Base-by-base conservation (phyloP, 1,140 invertebrate species). In the Apis dorsata region DNA sequence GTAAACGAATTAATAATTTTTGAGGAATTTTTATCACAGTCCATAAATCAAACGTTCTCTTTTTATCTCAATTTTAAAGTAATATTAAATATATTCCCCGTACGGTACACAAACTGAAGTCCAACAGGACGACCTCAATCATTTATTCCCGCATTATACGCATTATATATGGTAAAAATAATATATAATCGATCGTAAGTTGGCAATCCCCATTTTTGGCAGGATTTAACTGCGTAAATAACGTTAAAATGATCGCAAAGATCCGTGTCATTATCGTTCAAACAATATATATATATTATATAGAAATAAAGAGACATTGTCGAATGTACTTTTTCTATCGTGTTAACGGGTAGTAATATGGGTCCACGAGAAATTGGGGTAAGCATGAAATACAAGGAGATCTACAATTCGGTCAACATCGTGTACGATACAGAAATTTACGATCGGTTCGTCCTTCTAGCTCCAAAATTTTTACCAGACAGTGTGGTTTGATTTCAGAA, bases 401-500 rank as follows among this genome's bases (percentile, higher is more conserved):
- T 10, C 3, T 72, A 55, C 13, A 55, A 72, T 72, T 80, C 60
- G 72, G 53, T 59, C 63, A 13, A 21, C 34, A 12, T 12, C 12
- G 5, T 55, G 12, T 11, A 28, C 63, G 71, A 51, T 81, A 51
- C 44, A 24, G 63, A 51, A 75, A 81, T 75, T 68, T 75, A 81
- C 49, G 62, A 62, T 49, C 79, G 62, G 12, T 17, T 66, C 63
- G 62, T 51, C 72, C 62, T 68, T 74, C 17, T 19, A 17, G 3
- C 19, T 63, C 4, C 3, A 2, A 69, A 53, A 72, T 69, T 79
- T 62, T 44, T 66, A 55, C 15, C 24, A 44, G 34, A 44, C 5
- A 44, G 0, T 44, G 2, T 4, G 34, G 34, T 44, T 44, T 44
- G 51, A 9, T 24, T 71, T 70, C 19, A 8, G 21, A 13, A 44